phyloP scores from a whole-genome alignment of 2,113 vertebrate species.

The Rallus limicola region DNA sequence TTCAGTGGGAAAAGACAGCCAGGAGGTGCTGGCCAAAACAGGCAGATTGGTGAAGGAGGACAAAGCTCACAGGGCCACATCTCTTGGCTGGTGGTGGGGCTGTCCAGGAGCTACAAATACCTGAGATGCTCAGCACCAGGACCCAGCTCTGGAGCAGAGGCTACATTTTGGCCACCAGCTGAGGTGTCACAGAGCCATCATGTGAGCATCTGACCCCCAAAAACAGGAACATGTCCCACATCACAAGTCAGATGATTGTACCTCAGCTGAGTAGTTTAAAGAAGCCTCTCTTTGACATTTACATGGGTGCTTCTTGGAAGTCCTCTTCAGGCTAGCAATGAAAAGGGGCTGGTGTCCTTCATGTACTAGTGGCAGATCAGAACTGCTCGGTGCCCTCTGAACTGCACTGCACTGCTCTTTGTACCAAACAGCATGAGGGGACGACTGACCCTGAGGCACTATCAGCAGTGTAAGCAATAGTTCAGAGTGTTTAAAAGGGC shows the following conservation, averaged over 20 bases:
- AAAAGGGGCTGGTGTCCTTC: not conserved
- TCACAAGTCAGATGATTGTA: not conserved
- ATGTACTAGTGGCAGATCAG: not conserved
- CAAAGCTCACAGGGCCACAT: accelerated
- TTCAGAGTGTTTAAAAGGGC: not conserved
- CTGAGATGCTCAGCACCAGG: not conserved
- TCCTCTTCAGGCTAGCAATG: not conserved
- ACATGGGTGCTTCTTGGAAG: not conserved
- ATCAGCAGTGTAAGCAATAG: not conserved
- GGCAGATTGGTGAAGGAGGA: not conserved
- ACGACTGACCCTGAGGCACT: accelerated
- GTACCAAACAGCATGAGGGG: not conserved
- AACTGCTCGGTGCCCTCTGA: not conserved
- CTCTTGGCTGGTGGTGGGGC: not conserved
- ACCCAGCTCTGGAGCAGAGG: not conserved
- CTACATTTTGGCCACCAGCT: accelerated
- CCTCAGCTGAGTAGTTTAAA: not conserved
- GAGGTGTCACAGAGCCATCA: not conserved
- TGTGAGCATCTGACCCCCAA: accelerated
- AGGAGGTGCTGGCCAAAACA: not conserved
- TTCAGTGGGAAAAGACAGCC: not conserved
- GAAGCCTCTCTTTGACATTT: not conserved
- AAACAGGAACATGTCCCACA: not conserved
- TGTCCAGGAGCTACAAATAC: accelerated
- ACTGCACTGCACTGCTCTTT: not conserved